Base-by-base conservation (phyloP, 2,113 vertebrate species). In the Melierax canorus region DNA sequence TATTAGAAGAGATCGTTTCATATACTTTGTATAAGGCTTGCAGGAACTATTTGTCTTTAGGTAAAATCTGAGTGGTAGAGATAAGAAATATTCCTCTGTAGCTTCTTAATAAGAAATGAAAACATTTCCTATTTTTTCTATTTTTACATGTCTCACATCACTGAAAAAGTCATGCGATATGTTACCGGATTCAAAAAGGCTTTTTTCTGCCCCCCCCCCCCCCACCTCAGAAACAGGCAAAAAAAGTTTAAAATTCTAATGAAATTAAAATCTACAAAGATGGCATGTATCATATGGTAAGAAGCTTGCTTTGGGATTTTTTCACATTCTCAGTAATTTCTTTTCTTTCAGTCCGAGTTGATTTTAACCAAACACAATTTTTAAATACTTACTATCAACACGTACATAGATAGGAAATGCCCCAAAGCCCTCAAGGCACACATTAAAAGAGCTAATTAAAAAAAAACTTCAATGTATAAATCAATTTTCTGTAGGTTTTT, bases 331-430 rank as follows among this genome's bases (percentile, higher is more conserved):
- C 41, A 34, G n/a, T 75, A 83, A 92, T 94, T 94, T 94, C 7
- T 88, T 90, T 81, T 66, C 69, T 67, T 89, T 86, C 22, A 34
- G 43, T 38, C 84, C 2, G 4, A 92, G 50, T 19, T 45, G 29
- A 66, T 94, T 96, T 79, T 92, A 97, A 92, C 68, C 43, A 91
- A 97, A 80, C 56, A 30, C 45, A n/a, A 34, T 30, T 76, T 82
- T 76, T 51, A 91, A 18, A 78, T 60, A 46, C 56, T 75, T 90
- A 71, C 74, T 62, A 36, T 75, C 67, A 76, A 71, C 59, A 62
- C 7, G 62, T n/a, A 48, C 15, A 68, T 10, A 69, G n/a, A 85
- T 94, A 86, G 82, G 68, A 86, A 97, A 69, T 92, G 29, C 60
- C 36, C 36, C 41, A 50, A 90, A 69, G 22, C 48, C 85, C 94